These are phyloP conservation scores for Grus americana DNA, from an alignment of 2,113 vertebrate genomes.

Conservation along the genomic window DNA sequence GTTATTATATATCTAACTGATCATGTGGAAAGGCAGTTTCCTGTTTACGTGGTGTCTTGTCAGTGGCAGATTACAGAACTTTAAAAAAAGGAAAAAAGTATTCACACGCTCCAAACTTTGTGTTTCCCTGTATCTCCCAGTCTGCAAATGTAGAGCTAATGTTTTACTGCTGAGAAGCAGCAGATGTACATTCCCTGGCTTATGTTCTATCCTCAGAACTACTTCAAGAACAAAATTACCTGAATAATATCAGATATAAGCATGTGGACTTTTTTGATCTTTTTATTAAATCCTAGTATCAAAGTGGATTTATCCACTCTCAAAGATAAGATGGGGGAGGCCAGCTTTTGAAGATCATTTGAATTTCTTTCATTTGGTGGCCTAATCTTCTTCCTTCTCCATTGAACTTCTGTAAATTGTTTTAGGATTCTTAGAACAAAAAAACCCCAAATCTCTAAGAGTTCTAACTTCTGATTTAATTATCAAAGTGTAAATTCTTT, in stretches of 20 bases:
- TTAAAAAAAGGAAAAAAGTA: not conserved
- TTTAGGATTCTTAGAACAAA: not conserved
- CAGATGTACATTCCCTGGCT: not conserved
- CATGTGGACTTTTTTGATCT: not conserved
- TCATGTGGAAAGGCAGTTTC: not conserved
- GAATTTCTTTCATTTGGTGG: constrained; percentile 31
- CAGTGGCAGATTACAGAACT: not conserved
- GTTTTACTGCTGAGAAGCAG: not conserved
- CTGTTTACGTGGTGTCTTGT: not conserved
- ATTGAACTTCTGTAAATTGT: constrained; percentile 13
- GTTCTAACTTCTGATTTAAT: constrained; percentile 19
- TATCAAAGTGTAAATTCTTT: constrained; percentile 28
- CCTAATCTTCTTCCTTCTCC: constrained; percentile 4
- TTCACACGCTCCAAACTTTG: not conserved
- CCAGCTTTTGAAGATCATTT: constrained; percentile 26
- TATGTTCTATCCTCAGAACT: not conserved
- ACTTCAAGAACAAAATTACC: not conserved
- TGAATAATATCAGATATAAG: not conserved
- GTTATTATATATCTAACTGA: not conserved
- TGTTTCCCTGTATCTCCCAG: not conserved
- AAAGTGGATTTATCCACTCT: constrained; percentile 27
- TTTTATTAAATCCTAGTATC: constrained; percentile 38
- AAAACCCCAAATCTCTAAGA: not conserved
- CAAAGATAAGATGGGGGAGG: not conserved
- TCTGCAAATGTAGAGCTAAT: not conserved